A percentile compares a stretch with the other conserved stretches of the same genome.
These are phyloP conservation scores for Pipistrellus kuhlii DNA, from an alignment of 2,797 vertebrate species.

Conservation along the genomic window DNA sequence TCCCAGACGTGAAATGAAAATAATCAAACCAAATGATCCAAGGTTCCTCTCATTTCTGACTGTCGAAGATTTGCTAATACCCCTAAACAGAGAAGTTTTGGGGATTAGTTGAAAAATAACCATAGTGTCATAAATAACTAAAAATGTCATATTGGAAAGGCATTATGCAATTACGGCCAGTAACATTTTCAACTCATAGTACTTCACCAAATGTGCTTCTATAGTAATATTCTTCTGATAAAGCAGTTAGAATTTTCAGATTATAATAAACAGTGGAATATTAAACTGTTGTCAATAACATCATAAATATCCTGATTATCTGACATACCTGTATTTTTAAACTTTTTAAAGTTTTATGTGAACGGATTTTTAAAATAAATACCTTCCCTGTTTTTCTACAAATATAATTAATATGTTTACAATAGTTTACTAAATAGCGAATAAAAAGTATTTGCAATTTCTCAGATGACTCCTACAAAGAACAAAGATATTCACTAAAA, in stretches of 20 bases:
- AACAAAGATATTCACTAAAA: conserved; percentile 28
- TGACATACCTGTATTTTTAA: background rate
- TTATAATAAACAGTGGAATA: background rate
- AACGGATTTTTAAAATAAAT: conserved; percentile 4
- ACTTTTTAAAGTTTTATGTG: conserved; percentile 3
- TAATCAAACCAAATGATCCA: background rate
- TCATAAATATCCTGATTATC: background rate
- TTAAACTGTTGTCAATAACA: background rate
- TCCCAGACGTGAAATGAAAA: conserved; percentile 34
- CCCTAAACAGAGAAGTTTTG: background rate
- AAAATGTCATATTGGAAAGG: background rate
- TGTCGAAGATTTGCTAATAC: background rate
- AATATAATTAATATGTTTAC: background rate
- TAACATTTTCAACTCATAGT: conserved; percentile 21
- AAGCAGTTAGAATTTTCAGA: conserved; percentile 1
- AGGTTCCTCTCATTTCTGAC: background rate
- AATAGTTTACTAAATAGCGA: conserved; percentile 25
- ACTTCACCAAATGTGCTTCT: background rate
- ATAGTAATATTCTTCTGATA: background rate
- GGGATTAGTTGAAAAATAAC: conserved; percentile 16
- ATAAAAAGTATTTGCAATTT: background rate
- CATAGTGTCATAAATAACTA: background rate
- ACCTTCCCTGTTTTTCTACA: background rate
- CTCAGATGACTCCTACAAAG: background rate
- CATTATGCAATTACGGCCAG: background rate